Base-by-base conservation (phyloP, 2,888 invertebrate species). In the Noctua fimbriata region DNA sequence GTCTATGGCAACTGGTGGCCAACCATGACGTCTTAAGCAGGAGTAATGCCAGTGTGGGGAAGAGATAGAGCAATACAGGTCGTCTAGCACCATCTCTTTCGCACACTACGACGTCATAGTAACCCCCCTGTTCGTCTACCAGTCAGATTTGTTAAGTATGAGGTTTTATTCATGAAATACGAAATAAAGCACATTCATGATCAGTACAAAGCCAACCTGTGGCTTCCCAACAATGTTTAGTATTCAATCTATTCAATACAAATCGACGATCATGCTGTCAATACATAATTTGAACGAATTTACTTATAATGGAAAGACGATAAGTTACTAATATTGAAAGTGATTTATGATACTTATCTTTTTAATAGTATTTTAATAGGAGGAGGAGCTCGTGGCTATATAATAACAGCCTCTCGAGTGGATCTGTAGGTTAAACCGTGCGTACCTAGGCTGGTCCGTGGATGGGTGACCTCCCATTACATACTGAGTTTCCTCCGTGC, bases 241-340 rank as follows among this genome's bases (percentile, higher is more conserved):
- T 65, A 81, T 81, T 81, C 80, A 81, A 74, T 81, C 14, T 55
- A 81, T 81, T 81, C 55, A 81, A 75, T 65, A 65, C 28, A 81
- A 81, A 55, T 24, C 24, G 28, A 41, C 55, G 36, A 69, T 81
- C 81, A 81, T 75, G 75, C 49, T 70, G 58, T 70, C 75, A 69
- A 81, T 69, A 70, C 41, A 81, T 58, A 65, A 80, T 58, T 65
- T 65, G 36, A 69, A 74, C 63, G 74, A 74, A 81, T 81, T 81
- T 69, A 58, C 55, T 69, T 69, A 28, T 60, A 73, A 69, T 58
- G 18, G 21, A 10, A 65, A 69, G 28, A 28, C 63, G 69, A 41
- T 74, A 69, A 47, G 63, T 81, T 49, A 80, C 55, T 69, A 47
- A 81, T 41, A 41, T 21, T 16, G 2, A 14, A 3, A n/a, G 21